These are phyloP conservation scores for Carassius auratus DNA, from an alignment of 2,113 vertebrate genomes.

Conservation along the genomic window DNA sequence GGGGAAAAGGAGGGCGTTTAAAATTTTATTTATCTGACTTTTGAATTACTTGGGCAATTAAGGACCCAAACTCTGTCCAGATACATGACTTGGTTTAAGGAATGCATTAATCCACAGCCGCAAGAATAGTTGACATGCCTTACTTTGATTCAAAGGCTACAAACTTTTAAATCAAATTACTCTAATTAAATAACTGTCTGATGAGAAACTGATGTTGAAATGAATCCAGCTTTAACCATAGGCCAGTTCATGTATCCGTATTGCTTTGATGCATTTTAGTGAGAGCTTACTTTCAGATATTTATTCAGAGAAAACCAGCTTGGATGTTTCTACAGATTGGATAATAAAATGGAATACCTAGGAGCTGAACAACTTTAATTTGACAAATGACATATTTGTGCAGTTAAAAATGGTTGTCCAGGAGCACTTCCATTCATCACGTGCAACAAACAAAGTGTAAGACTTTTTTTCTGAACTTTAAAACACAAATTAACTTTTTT, in stretches of 20 bases:
- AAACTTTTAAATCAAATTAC: conserved; percentile 45
- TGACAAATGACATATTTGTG: neutral
- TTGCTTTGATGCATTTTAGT: neutral
- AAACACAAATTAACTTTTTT: neutral
- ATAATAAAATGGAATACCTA: neutral
- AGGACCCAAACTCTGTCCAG: conserved; percentile 23
- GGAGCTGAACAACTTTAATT: neutral
- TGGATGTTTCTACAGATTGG: neutral
- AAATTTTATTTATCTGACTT: conserved; percentile 54
- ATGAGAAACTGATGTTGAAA: conserved; percentile 29
- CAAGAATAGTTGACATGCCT: conserved; percentile 39
- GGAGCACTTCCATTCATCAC: neutral
- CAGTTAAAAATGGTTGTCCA: neutral
- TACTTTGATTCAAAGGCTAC: conserved; percentile 38
- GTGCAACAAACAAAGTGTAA: neutral
- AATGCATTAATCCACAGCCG: conserved; percentile 32
- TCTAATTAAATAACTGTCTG: conserved; percentile 23
- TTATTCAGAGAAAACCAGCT: neutral
- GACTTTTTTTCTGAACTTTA: neutral
- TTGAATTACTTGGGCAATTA: conserved; percentile 47
- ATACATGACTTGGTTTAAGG: conserved; percentile 33
- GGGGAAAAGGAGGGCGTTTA: conserved; percentile 16
- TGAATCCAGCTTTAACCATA: conserved; percentile 12
- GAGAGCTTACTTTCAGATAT: neutral
- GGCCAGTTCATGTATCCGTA: neutral